phyloP scores from a whole-genome alignment of 1,140 invertebrate species.

The Leptinotarsa lineolata region DNA sequence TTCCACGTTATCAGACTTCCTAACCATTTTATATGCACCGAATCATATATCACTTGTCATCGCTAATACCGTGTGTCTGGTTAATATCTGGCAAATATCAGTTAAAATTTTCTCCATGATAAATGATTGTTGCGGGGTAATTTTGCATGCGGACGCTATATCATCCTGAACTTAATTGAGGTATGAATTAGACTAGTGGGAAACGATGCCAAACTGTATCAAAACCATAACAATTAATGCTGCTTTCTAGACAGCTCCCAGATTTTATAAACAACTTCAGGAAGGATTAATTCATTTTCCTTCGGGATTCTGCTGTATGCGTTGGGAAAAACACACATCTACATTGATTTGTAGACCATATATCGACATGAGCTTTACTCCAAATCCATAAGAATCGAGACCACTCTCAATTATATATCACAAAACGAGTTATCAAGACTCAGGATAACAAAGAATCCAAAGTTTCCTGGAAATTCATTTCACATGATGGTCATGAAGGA shows the following conservation, averaged over 20 bases:
- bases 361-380: too few species aligned
- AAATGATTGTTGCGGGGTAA: slow-evolving; percentile 2
- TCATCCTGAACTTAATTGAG: slow-evolving; percentile 2
- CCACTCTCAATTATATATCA: too few species aligned
- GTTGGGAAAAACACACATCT: too few species aligned
- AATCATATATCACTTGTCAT: slow-evolving; percentile 6
- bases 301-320: background rate
- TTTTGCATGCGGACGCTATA: slow-evolving; percentile 7
- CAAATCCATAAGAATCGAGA: too few species aligned
- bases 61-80: background rate
- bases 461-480: too few species aligned
- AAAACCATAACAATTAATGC: slow-evolving; percentile 5
- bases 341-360: too few species aligned
- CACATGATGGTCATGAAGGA: too few species aligned
- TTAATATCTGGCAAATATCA: slow-evolving; percentile 6
- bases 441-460: too few species aligned
- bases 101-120: slow-evolving; percentile 3
- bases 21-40: background rate
- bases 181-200: slow-evolving; percentile 5
- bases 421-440: too few species aligned
- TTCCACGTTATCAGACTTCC: too few species aligned
- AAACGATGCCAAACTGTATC: slow-evolving; percentile 2
- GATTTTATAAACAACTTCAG: background rate
- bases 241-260: background rate
- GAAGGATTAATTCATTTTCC: background rate